Conservation (phyloP, 2,113 vertebrate species). For the Lampris incognitus region DNA sequence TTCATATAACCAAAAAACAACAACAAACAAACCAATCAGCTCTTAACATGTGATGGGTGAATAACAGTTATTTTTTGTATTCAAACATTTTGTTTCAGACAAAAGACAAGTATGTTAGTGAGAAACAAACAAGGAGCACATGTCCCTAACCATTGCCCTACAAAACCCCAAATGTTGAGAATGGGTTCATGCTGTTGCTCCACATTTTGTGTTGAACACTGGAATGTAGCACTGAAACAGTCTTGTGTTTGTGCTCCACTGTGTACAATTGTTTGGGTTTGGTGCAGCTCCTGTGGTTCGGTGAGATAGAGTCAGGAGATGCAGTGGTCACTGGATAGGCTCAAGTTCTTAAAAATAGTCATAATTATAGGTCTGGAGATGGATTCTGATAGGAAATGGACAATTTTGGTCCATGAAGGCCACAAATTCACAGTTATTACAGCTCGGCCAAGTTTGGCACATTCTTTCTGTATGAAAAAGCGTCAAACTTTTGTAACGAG, state of each 20-base stretch:
- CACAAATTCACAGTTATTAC: conserved; percentile 71
- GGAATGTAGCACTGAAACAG: conserved; percentile 63
- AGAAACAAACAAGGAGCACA: conserved; percentile 53
- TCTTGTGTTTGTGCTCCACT: conserved; percentile 68
- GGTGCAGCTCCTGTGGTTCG: conserved; percentile 67
- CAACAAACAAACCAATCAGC: not conserved
- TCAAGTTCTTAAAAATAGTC: conserved; percentile 78
- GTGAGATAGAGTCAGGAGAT: conserved; percentile 69
- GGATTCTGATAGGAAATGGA: conserved; percentile 75
- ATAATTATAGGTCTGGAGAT: conserved; percentile 79
- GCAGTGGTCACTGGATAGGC: conserved; percentile 76
- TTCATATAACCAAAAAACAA: conserved; percentile 8
- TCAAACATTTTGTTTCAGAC: conserved; percentile 44
- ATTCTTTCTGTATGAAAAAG: conserved; percentile 67
- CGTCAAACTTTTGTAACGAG: conserved; percentile 52
- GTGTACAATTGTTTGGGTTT: conserved; percentile 72
- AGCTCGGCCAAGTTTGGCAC: conserved; percentile 73
- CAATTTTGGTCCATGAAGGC: conserved; percentile 66
- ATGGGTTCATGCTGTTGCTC: conserved; percentile 64
- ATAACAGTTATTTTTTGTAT: conserved; percentile 8
- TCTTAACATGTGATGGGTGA: conserved; percentile 18
- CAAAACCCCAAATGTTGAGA: conserved; percentile 53
- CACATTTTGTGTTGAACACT: conserved; percentile 46
- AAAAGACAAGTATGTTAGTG: conserved; percentile 39
- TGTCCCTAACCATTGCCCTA: conserved; percentile 39